Base-by-base conservation (phyloP, 2,888 invertebrate genomes). In the Parnassius glacialis region DNA sequence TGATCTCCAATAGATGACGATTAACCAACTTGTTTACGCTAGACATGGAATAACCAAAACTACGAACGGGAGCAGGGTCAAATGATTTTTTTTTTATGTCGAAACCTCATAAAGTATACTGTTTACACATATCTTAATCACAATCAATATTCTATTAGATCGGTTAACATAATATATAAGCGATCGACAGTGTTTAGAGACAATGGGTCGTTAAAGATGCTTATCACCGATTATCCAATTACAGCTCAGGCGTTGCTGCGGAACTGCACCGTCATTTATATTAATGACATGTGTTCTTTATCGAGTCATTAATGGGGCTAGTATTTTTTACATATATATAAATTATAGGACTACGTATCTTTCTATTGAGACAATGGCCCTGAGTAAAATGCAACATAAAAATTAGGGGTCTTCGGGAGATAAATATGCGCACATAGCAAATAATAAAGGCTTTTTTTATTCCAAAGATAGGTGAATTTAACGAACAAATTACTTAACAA, bases 171-270 rank as follows among this genome's bases (percentile, higher is more conserved):
- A 63, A 25, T 25, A 62, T 61, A 65, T 64, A 54, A 57, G 44
- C 43, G 41, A 16, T 54, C 54, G n/a, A 13, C 50, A 47, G 9
- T 57, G 20, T 34, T 20, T 7, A 34, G 44, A 13, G 42, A 74
- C 74, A 74, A 73, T 73, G 65, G 64, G 51, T 69, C 70, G 69
- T 73, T 73, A 68, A 48, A 52, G 67, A 67, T 67, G 64, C 53
- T 72, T 71, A 73, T 69, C 71, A 66, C 64, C 67, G 69, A 71
- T 73, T 74, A 70, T 62, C 69, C 69, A 70, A 70, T 67, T 69
- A 67, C 61, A 61, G 62, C 20, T 25, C 20, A 59, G 57, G 45
- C 53, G 55, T 50, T 10, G 52, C 54, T 52, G 45, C 45, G 61
- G 68, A 64, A 65, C 64, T 64, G 57, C 57, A 55, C 56, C 41